phyloP scores from a whole-genome alignment of 2,888 invertebrate species.

The Eupithecia centaureata region DNA sequence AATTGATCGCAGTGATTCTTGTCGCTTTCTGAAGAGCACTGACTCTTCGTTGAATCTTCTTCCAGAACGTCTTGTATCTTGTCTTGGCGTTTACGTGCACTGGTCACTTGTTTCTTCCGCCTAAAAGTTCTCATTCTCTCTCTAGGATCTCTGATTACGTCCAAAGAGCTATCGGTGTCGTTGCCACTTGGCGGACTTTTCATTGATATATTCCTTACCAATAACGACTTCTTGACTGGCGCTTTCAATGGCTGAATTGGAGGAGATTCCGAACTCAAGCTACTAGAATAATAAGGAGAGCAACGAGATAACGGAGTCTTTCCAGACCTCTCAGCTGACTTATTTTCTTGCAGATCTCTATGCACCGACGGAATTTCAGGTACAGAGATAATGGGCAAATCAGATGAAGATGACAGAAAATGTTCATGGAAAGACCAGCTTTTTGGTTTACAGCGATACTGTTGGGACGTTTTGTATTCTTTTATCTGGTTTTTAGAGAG shows the following conservation, averaged over 20 bases:
- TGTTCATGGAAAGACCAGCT: constrained; percentile 87
- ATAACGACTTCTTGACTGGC: constrained; percentile 85
- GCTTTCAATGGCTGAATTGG: constrained; percentile 87
- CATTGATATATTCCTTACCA: constrained; percentile 84
- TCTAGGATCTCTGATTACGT: constrained; percentile 87
- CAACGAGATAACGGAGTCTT: constrained; percentile 86
- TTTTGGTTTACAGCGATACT: constrained; percentile 83
- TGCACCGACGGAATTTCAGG: constrained; percentile 80
- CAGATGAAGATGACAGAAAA: constrained; percentile 82
- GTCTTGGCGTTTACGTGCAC: constrained; percentile 83
- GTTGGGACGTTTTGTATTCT: constrained; percentile 84
- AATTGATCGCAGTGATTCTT: constrained; percentile 70
- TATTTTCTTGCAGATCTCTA: constrained; percentile 77
- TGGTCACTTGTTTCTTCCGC: constrained; percentile 86
- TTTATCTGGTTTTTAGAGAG: constrained; percentile 86
- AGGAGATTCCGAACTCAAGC: constrained; percentile 89
- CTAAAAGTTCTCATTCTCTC: constrained; percentile 87
- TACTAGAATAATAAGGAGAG: constrained; percentile 90
- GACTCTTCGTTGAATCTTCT: constrained; percentile 80
- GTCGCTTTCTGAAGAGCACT: constrained; percentile 80
- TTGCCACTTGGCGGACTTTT: constrained; percentile 90
- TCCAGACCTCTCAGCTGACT: constrained; percentile 72
- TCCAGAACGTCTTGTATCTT: constrained; percentile 82
- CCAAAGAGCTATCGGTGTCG: constrained; percentile 88
- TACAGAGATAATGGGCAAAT: constrained; percentile 81